Evolutionary conservation across 37 sponge, comb jelly and placozoan species (phyloP), one percentile per base, ranked within the genome.

Genomic region (Crambe crambe): DNA sequence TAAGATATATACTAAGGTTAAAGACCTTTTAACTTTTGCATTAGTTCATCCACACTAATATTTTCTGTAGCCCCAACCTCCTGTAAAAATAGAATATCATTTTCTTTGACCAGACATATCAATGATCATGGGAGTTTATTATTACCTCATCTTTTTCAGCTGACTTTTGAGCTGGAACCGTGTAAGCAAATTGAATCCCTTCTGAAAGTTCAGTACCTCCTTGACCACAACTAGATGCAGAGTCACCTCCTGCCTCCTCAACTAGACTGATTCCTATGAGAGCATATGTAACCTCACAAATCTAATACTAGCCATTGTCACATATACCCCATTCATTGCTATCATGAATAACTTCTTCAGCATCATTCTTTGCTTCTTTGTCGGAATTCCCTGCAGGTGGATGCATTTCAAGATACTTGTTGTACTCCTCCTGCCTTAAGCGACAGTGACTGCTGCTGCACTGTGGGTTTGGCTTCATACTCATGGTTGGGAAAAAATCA

Each of bases 401-500:
- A 20, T 76, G 74, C n/a, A 71, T 37, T 1, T 68, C 72, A 8
- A 80, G 76, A 27, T 76, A 37, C 47, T 56, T 42, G 79, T 75
- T 82, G 38, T 80, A 62, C 23, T 87, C 78, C 41, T 57, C 42
- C 74, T 97, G 97, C 62, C 75, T 64, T 42, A 60, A 43, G 31
- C 65, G n/a, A 70, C 97, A 97, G 76, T 86, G 80, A 42, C 37
- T 70, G 69, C 83, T 92, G 54, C 80, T 83, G 82, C 99, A 99
- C 27, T 84, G 70, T 0, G 97, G 96, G 70, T 99, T 99, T 8
- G 99, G 97, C 75, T 85, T 92, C 86, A 99, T 76, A 9, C 74
- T 29, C 90, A 92, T 80, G 27, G 78, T 80, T 25, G 99, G 97
- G 79, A 99, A 99, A 77, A 83, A 99, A 76, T 99, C 99, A 71